Evolutionary conservation across 2,888 invertebrate genomes (phyloP), one percentile per base, ranked within the genome.

Genomic region (Acleris sparsana): DNA sequence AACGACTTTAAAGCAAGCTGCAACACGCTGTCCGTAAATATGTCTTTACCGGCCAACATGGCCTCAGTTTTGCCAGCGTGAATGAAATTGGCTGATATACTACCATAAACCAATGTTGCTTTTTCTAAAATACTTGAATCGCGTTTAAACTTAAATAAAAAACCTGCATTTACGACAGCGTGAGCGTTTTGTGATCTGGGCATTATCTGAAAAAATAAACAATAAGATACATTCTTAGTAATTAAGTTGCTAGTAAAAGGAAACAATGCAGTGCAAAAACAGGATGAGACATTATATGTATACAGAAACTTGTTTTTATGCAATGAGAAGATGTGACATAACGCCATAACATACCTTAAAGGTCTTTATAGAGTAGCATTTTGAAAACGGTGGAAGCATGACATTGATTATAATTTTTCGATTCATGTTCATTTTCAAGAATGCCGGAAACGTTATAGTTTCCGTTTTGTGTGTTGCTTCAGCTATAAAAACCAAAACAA

Each of bases 91-190:
- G 91, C 77, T 49, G 90, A 89, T 1, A 95, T 93, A 13, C 93
- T 94, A 17, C 95, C 95, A 71, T 88, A 94, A 1, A 94, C 92
- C 20, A 95, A 89, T 46, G 84, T 83, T 0, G 94, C 93, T 39
- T 77, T 75, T 66, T 84, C 67, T 56, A 86, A 72, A 7, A 70
- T 63, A 9, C 75, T 75, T 5, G 69, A 53, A 22, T 73, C 55
- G 17, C 22, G 29, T 17, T 71, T 66, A 2, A 86, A 57, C 73
- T 81, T 77, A 58, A 95, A 93, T 0, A 95, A 80, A 77, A 96
- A 96, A 7, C 94, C 96, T 16, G 95, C 95, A 76, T 96, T 95
- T 0, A 97, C 94, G 65, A 95, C 93, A 0, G 96, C 96, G 74
- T 95, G 95, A 0, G 95, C 94, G 76, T 95, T 96, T 87, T 96